Evolutionary conservation across 2,797 vertebrate genomes (phyloP).

Genomic region (Sphenodon punctatus): DNA sequence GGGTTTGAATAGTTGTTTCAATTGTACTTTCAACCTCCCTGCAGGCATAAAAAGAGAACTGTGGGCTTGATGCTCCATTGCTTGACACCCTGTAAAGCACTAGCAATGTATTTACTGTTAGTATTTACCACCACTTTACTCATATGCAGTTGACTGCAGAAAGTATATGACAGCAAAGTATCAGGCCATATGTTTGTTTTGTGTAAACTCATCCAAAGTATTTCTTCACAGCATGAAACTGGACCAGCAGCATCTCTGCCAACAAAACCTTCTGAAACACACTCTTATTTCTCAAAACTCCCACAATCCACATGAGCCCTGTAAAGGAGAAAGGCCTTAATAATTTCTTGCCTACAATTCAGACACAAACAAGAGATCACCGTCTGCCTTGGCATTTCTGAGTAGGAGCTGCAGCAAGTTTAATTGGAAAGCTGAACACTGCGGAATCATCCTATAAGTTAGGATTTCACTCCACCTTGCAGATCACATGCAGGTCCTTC

Average conservation of each 20-base stretch:
- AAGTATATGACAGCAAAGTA: background rate
- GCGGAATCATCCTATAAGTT: background rate
- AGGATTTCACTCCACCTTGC: background rate
- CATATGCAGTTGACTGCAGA: background rate
- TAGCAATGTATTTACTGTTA: background rate
- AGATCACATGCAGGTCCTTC: background rate
- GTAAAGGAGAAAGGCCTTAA: background rate
- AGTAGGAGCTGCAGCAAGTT: background rate
- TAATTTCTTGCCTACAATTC: background rate
- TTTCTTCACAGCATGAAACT: background rate
- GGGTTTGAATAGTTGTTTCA: no score
- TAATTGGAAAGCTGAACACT: background rate
- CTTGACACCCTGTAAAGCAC: rapidly evolving
- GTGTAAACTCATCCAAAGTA: rapidly evolving
- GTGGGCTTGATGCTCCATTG: rapidly evolving
- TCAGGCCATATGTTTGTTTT: rapidly evolving
- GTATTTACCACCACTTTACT: background rate
- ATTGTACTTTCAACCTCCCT: no score
- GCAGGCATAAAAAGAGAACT: background rate
- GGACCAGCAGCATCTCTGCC: background rate
- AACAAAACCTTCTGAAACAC: rapidly evolving
- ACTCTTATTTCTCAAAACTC: background rate
- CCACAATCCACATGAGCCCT: rapidly evolving
- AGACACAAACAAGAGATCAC: background rate
- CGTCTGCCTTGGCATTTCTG: background rate